phyloP scores from a whole-genome alignment of 2,113 vertebrate species.

The pig (Sus scrofa) region DNA sequence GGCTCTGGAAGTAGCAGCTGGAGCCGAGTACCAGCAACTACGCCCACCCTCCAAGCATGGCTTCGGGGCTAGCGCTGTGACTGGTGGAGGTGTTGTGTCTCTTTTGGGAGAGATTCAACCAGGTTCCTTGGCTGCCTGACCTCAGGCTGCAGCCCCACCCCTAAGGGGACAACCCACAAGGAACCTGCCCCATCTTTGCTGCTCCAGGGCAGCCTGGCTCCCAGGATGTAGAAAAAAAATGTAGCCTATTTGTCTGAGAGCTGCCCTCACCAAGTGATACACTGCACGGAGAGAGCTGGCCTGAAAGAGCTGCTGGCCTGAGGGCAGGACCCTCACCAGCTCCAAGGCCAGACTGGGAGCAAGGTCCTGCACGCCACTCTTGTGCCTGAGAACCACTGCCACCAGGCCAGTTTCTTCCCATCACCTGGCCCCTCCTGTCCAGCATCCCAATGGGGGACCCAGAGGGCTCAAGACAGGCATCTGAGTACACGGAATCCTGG shows the following conservation, averaged over 20 bases:
- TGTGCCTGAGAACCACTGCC: background rate
- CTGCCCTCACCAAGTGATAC: background rate
- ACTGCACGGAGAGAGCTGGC: background rate
- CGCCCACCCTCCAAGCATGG: background rate
- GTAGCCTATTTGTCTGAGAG: background rate
- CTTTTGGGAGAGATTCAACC: background rate
- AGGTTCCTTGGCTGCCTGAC: background rate
- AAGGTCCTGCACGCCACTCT: background rate
- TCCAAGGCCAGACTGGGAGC: background rate
- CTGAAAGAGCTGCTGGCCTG: background rate
- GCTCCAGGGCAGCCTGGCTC: background rate
- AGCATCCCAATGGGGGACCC: background rate
- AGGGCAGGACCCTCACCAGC: background rate
- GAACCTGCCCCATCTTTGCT: background rate
- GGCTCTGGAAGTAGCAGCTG: background rate
- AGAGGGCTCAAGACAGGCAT: background rate
- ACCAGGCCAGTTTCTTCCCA: background rate
- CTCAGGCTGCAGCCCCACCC: background rate
- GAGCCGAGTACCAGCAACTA: background rate
- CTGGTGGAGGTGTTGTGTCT: background rate
- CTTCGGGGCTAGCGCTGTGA: background rate
- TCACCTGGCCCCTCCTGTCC: background rate
- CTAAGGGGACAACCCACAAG: background rate
- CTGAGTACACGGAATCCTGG: background rate
- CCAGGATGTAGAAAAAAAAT: background rate